Evolutionary conservation across 1,140 invertebrate species (phyloP).

Genomic region (Antheraea pernyi): DNA sequence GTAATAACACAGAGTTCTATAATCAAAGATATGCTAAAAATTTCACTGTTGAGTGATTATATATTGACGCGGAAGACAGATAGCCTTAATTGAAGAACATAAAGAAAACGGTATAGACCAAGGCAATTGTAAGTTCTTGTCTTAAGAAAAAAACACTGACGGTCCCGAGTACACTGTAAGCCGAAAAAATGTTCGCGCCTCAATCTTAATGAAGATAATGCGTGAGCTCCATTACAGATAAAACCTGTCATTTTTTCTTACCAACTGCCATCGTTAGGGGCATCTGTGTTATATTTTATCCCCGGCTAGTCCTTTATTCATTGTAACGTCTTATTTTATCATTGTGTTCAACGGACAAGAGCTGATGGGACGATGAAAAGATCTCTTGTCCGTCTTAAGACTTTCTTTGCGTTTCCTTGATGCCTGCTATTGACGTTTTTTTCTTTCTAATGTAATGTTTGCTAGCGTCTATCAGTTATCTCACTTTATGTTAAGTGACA

Average conservation of each 20-base stretch:
- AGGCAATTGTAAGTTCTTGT: neutral
- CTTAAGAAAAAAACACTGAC: neutral
- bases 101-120: neutral
- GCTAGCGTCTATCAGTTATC: neutral
- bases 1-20: too few relatives aligned
- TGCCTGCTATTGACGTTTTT: neutral
- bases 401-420: neutral
- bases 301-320: slow-evolving; percentile 12
- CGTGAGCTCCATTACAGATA: slow-evolving; percentile 14
- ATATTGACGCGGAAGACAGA: too few relatives aligned
- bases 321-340: slow-evolving; percentile 13
- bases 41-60: too few relatives aligned
- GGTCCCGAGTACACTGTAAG: slow-evolving; percentile 4
- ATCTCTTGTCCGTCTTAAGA: neutral
- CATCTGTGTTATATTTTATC: slow-evolving; percentile 14
- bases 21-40: too few relatives aligned
- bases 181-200: slow-evolving; percentile 13
- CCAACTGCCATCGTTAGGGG: slow-evolving; percentile 12
- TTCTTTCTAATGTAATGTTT: neutral
- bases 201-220: slow-evolving; percentile 17
- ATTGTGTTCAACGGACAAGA: slow-evolving; percentile 9
- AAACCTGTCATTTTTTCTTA: slow-evolving; percentile 19
- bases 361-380: neutral
- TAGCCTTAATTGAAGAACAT: neutral
- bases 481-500: too few relatives aligned